These are phyloP conservation scores for Apeira syringaria DNA, from an alignment of 2,888 invertebrate genomes.

Conservation along the genomic window DNA sequence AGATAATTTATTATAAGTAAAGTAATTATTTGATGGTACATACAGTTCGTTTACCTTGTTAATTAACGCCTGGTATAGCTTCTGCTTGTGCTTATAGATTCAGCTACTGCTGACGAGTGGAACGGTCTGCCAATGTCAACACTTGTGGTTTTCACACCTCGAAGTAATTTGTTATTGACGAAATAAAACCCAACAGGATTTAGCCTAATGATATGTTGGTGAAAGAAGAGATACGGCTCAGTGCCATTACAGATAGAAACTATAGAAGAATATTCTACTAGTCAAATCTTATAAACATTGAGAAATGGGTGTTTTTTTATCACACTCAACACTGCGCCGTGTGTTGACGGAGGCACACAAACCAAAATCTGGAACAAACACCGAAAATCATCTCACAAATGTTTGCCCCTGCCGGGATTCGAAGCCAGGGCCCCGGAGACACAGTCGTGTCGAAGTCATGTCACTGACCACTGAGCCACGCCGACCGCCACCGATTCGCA, in stretches of 20 bases:
- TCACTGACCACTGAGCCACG: too few relatives aligned
- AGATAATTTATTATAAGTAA: slow-evolving; percentile 6
- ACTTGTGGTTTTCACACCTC: slow-evolving; percentile 5
- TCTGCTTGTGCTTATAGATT: slow-evolving; percentile 6
- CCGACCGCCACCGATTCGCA: too few relatives aligned
- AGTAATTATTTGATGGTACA: slow-evolving; percentile 8
- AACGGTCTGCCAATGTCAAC: slow-evolving; percentile 10
- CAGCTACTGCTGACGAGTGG: slow-evolving; percentile 1
- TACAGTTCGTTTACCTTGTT: slow-evolving; percentile 6
- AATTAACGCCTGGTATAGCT: slow-evolving; percentile 13
- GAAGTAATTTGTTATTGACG: neutral
- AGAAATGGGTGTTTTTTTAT: too few relatives aligned
- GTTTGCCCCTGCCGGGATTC: too few relatives aligned
- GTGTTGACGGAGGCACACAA: too few relatives aligned
- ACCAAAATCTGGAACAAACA: too few relatives aligned
- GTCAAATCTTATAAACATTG: too few relatives aligned
- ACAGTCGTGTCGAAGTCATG: too few relatives aligned
- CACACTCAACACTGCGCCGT: too few relatives aligned
- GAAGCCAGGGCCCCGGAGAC: too few relatives aligned
- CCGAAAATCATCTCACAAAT: too few relatives aligned
- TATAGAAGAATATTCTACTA: too few relatives aligned
- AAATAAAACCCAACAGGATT: neutral
- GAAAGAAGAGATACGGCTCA: neutral
- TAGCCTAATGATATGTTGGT: neutral
- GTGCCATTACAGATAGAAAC: neutral